These are phyloP conservation scores for Hemiscyllium ocellatum DNA, from an alignment of 2,113 vertebrate species.

Conservation along the genomic window DNA sequence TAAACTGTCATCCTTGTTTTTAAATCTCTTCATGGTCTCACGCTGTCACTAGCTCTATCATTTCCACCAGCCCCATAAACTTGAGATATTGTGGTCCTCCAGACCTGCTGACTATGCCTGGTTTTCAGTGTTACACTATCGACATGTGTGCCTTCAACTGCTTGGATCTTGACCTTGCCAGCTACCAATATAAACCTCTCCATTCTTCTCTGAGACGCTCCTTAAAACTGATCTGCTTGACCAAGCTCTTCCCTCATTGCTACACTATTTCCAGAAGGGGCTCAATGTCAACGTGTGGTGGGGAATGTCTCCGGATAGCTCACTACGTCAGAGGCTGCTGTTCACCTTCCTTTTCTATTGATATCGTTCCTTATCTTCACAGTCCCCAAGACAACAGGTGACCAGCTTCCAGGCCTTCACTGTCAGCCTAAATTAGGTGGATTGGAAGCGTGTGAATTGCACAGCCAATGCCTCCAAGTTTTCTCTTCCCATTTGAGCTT, in stretches of 20 bases:
- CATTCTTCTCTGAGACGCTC: not conserved
- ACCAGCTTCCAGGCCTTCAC: not conserved
- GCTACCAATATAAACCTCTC: not conserved
- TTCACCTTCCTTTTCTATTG: not conserved
- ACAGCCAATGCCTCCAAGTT: not conserved
- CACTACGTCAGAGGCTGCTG: not conserved
- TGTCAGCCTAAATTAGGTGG: not conserved
- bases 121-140: not conserved
- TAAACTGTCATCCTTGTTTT: too few species aligned
- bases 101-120: not conserved
- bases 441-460: not conserved
- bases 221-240: not conserved
- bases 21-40: too few species aligned
- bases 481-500: not conserved
- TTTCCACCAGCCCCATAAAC: not conserved
- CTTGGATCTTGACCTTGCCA: not conserved
- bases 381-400: not conserved
- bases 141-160: not conserved
- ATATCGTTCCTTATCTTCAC: not conserved
- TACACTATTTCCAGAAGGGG: not conserved
- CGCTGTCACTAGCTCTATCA: too few species aligned
- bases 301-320: not conserved
- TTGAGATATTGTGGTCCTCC: not conserved
- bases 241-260: not conserved
- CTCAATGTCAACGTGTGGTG: not conserved